Base-by-base conservation (phyloP, 2,113 vertebrate genomes). In the Sprattus sprattus region DNA sequence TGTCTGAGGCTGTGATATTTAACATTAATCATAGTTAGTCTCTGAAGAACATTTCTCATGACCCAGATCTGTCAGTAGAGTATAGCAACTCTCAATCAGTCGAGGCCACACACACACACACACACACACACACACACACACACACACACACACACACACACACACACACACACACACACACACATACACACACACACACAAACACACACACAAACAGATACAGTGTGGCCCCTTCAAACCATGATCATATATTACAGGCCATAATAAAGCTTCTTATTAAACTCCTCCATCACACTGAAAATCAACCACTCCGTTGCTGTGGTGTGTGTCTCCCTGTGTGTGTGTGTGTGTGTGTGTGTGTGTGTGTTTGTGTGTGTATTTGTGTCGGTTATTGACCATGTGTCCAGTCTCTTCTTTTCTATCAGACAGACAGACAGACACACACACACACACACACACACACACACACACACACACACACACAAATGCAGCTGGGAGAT, bases 401-500 rank as follows among this genome's bases (percentile, higher is more conserved):
- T 39, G 39, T 39, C 39, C 39, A 1, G 39, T 39, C 39, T 39
- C 39, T 39, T 39, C 39, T 39, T 39, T 39, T 39, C 39, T 39
- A 39, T 39, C 2, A 39, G 2, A 39, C 57, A 64, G 3, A 64
- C 57, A 45, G n/a, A 46, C 49, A 28, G 28, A 87, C 57, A 64
- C 39, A 50, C 28, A 45, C 83, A 67, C 57, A 64, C 57, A 64
- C 57, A 50, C 54, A 46, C 71, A 88, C 84, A 89, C 45, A 11
- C 81, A 18, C 81, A 22, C 45, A 15, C 45, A 11, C 81, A 18
- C 84, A 86, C 84, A 89, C 87, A 39, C 39, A 39, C 39, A 39
- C 39, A 39, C 39, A 39, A 39, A 39, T 39, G 39, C 39, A 39
- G 39, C 2, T 1, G 39, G 90, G 83, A 90, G 91, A 91, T 54